Evolutionary conservation across 2,888 invertebrate genomes (phyloP).

Genomic region (Drosophila peninsularis): DNA sequence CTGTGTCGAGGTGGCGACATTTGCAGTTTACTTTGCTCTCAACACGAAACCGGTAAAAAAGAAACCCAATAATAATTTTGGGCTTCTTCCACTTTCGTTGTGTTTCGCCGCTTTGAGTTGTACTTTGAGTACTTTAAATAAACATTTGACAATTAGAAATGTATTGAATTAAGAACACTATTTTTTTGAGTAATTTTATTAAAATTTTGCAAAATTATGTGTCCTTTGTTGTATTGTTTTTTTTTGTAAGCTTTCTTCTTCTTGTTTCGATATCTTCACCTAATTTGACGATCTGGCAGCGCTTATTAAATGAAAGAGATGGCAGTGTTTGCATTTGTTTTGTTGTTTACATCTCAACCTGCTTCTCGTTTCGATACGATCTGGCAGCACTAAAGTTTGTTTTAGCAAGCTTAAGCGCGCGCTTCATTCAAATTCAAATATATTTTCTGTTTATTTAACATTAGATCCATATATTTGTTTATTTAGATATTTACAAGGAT

Average conservation of each 20-base stretch:
- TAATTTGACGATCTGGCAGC: slow-evolving; percentile 23
- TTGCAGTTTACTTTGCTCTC: slow-evolving; percentile 10
- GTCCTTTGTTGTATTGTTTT: slow-evolving; percentile 30
- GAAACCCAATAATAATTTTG: slow-evolving; percentile 20
- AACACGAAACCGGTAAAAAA: slow-evolving; percentile 29
- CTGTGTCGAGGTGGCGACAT: slow-evolving; percentile 59
- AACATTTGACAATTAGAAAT: not conserved
- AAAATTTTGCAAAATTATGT: slow-evolving; percentile 22
- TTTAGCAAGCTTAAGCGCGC: not conserved
- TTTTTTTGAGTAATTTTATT: not conserved
- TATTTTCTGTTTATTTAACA: not conserved
- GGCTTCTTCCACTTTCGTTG: not conserved
- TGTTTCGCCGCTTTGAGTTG: not conserved
- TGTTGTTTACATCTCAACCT: not conserved
- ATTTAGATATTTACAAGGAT: not conserved
- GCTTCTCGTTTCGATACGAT: not conserved
- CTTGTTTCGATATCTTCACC: slow-evolving; percentile 13
- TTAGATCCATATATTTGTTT: not conserved
- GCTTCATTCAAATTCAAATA: slow-evolving; percentile 1
- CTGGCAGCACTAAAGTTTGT: not conserved
- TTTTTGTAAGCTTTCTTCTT: slow-evolving; percentile 20
- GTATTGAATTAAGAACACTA: not conserved
- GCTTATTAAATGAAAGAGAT: not conserved
- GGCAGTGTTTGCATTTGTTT: slow-evolving; percentile 2
- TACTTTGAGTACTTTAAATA: not conserved